These are phyloP conservation scores for Melanchra persicariae DNA, from an alignment of 2,888 invertebrate species.

Conservation along the genomic window DNA sequence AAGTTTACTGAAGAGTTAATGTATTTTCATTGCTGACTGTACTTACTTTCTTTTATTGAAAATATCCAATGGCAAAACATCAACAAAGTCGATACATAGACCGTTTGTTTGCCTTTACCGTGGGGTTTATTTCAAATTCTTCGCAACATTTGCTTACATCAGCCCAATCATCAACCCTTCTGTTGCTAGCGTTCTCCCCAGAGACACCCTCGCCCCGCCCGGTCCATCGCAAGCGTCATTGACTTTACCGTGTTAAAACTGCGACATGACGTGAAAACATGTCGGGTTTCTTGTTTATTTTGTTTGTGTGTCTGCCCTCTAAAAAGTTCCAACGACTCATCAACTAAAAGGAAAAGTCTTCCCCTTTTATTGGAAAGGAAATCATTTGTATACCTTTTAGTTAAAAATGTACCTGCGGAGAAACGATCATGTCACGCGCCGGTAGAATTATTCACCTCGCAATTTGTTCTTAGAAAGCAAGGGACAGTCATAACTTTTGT, in stretches of 20 bases:
- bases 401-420: neutral
- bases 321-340: neutral
- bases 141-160: constrained; percentile 57
- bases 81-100: too few relatives aligned
- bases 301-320: neutral
- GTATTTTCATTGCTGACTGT: too few relatives aligned
- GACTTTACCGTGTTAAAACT: constrained; percentile 66
- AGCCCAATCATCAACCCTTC: constrained; percentile 72
- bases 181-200: constrained; percentile 65
- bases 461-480: constrained; percentile 30
- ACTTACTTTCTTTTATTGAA: too few relatives aligned
- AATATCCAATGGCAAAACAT: neutral
- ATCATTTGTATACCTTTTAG: neutral
- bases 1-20: too few relatives aligned
- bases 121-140: constrained; percentile 26
- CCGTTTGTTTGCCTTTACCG: neutral
- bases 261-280: constrained; percentile 40
- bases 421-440: neutral
- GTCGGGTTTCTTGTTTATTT: constrained; percentile 10
- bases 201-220: constrained; percentile 76
- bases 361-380: too few relatives aligned
- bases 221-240: constrained; percentile 79
- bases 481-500: constrained; percentile 10
- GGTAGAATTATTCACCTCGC: neutral
- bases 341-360: neutral